A percentile compares a stretch with the other conserved stretches of the same genome.
phyloP scores from a whole-genome alignment of 2,888 invertebrate species.

The Netelia virgata region DNA sequence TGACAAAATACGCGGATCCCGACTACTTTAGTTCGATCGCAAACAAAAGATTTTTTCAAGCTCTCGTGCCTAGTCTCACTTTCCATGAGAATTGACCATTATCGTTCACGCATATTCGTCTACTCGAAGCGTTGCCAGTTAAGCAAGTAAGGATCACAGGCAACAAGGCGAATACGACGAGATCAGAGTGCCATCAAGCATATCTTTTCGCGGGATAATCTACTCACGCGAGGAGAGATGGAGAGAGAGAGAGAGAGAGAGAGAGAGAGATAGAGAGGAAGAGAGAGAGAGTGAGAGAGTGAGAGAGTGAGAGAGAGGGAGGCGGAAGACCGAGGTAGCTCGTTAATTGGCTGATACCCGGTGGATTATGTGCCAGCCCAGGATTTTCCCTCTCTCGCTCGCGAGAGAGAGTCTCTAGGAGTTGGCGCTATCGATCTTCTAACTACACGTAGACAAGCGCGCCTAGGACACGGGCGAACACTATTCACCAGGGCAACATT shows the following conservation, averaged over 20 bases:
- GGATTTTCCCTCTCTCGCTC: slow-evolving; percentile 60
- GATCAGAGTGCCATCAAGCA: slow-evolving; percentile 51
- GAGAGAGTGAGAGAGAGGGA: slow-evolving; percentile 10
- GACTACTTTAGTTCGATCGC: too few species aligned
- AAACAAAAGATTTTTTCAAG: too few species aligned
- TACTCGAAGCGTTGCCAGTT: slow-evolving; percentile 27
- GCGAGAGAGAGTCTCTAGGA: slow-evolving; percentile 24
- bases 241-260: slow-evolving; percentile 29
- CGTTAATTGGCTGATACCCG: slow-evolving; percentile 69
- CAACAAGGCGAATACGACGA: slow-evolving; percentile 29
- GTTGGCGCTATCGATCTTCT: slow-evolving; percentile 58
- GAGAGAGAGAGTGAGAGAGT: slow-evolving; percentile 1
- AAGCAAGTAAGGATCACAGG: slow-evolving; percentile 24
- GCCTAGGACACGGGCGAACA: too few species aligned
- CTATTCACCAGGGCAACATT: too few species aligned
- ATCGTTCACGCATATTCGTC: slow-evolving; percentile 32
- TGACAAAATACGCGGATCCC: too few species aligned
- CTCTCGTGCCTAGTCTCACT: neutral
- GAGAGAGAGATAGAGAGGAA: slow-evolving; percentile 28
- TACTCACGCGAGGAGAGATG: slow-evolving; percentile 28
- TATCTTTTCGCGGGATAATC: slow-evolving; percentile 52
- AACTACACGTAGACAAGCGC: slow-evolving; percentile 16
- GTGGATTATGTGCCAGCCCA: slow-evolving; percentile 65
- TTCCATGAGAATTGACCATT: slow-evolving; percentile 22
- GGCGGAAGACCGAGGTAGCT: slow-evolving; percentile 39